Conservation (phyloP, 2,113 vertebrate species). For the Pachyramphus minor region DNA sequence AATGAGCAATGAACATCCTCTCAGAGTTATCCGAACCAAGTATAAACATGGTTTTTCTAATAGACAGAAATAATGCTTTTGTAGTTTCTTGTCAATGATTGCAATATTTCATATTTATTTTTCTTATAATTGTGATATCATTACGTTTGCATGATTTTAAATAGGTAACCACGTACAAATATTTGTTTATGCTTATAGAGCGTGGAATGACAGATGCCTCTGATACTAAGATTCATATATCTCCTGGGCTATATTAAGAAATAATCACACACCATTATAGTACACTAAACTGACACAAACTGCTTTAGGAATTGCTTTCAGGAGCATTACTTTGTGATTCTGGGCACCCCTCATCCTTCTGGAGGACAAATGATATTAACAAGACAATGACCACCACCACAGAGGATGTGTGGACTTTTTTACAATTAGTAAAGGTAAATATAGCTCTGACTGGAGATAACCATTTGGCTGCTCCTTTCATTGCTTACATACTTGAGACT, state of each 20-base stretch:
- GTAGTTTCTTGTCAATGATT: background rate
- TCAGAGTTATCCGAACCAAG: background rate
- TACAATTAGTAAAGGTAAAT: background rate
- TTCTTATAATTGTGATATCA: background rate
- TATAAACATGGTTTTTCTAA: background rate
- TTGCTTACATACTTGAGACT: background rate
- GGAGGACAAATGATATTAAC: background rate
- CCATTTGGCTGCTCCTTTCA: background rate
- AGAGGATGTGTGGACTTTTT: background rate
- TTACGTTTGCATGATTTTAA: background rate
- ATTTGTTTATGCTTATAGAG: background rate
- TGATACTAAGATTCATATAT: background rate
- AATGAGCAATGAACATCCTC: background rate
- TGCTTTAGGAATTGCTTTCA: background rate
- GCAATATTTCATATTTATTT: background rate
- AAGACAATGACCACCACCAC: background rate
- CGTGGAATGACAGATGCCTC: background rate
- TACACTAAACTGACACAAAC: background rate
- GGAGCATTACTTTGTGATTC: background rate
- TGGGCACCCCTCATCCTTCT: background rate
- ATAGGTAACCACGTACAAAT: background rate
- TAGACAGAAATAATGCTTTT: background rate
- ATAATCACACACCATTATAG: background rate
- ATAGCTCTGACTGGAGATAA: background rate
- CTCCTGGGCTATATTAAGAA: background rate